Conservation (phyloP, 2,888 invertebrate species). For the Leptinotarsa rubiginosa region DNA sequence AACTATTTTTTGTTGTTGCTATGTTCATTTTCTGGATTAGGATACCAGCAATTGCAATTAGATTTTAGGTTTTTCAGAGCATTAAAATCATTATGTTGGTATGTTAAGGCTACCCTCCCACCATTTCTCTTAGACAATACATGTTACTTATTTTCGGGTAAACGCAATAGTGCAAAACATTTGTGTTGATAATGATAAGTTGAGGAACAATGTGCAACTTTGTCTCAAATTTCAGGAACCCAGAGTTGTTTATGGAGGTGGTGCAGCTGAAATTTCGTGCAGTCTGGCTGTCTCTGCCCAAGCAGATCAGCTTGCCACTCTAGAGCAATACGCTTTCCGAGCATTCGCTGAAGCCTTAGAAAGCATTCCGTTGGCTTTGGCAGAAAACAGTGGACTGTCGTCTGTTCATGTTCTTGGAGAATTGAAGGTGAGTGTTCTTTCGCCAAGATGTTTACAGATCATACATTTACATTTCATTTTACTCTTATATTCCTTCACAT, state of each 20-base stretch:
- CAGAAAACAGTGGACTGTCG: constrained; percentile 95
- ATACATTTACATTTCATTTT: no score
- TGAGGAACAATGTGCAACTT: background rate
- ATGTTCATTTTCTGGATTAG: no score
- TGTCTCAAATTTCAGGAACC: constrained; percentile 69
- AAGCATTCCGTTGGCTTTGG: constrained; percentile 91
- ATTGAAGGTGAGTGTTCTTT: constrained; percentile 71
- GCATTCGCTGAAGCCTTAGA: constrained; percentile 97
- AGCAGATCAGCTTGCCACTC: constrained; percentile 87
- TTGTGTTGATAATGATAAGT: background rate
- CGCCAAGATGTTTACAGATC: background rate
- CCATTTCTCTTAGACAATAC: constrained; percentile 4
- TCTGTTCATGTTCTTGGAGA: constrained; percentile 94
- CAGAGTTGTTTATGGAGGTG: constrained; percentile 96
- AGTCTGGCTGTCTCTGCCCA: constrained; percentile 89
- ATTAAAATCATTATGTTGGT: no score
- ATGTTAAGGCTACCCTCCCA: no score
- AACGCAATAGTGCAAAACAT: background rate
- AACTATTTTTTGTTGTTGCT: no score
- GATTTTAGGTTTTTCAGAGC: no score
- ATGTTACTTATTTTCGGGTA: background rate
- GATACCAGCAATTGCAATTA: no score
- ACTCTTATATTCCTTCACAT: no score
- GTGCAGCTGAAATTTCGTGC: constrained; percentile 95
- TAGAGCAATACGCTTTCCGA: constrained; percentile 98